Percentiles rank a stretch among this genome's conserved stretches.
Conservation (phyloP, 2,888 invertebrate genomes). For the Invenusta paracnida region DNA sequence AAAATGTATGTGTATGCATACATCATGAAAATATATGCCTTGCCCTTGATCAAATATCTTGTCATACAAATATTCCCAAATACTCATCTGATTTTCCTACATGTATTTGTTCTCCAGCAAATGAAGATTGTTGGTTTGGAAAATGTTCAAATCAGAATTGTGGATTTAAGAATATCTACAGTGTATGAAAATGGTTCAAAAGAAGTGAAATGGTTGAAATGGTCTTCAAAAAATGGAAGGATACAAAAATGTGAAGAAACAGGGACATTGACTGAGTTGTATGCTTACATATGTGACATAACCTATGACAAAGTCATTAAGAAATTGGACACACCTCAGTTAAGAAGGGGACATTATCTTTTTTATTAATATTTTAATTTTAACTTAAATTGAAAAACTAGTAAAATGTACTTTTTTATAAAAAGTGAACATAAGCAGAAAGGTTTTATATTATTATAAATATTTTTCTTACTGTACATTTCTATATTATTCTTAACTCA, state of each 20-base stretch:
- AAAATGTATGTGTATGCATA: conserved; percentile 12
- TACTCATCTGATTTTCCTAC: not conserved
- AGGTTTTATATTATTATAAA: no score
- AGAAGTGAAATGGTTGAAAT: not conserved
- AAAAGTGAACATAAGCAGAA: no score
- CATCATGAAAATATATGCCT: not conserved
- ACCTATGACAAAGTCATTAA: not conserved
- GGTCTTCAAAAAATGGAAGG: not conserved
- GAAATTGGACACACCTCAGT: not conserved
- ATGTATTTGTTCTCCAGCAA: not conserved
- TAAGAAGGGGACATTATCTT: not conserved
- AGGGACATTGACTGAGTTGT: not conserved
- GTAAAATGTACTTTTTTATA: not conserved
- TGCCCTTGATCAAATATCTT: not conserved
- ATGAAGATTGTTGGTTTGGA: not conserved
- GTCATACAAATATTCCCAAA: not conserved
- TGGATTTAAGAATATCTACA: not conserved
- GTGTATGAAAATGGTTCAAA: not conserved
- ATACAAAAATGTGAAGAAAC: not conserved
- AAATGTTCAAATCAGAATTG: not conserved
- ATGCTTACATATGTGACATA: not conserved
- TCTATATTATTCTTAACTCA: not conserved
- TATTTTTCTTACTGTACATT: not conserved
- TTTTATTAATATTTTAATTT: not conserved
- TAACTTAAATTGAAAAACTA: not conserved